A percentile compares a stretch with the other conserved stretches of the same genome.
phyloP scores from a whole-genome alignment of 1,140 invertebrate genomes.

The Tribolium madens region DNA sequence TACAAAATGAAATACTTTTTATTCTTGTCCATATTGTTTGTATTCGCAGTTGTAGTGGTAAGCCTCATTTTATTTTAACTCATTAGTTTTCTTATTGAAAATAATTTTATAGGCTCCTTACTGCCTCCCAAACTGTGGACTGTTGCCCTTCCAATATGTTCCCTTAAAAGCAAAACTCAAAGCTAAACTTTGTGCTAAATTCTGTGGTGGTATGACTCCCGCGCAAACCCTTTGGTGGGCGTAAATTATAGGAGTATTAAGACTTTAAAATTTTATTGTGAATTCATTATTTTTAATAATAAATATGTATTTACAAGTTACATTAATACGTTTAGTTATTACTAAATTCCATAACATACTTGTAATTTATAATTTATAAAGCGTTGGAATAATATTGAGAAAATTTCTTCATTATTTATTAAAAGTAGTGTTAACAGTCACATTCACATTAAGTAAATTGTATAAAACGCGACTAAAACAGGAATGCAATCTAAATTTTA shows the following conservation, averaged over 20 bases:
- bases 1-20: not conserved
- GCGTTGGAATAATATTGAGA: too few species aligned
- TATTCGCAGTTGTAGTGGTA: not conserved
- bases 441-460: too few species aligned
- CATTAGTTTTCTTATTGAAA: not conserved
- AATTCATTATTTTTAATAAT: not conserved
- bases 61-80: not conserved
- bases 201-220: not conserved
- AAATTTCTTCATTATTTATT: too few species aligned
- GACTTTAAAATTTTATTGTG: not conserved
- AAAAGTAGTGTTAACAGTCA: too few species aligned
- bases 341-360: too few species aligned
- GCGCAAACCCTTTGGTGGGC: constrained; percentile 2
- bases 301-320: not conserved
- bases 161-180: constrained; percentile 12
- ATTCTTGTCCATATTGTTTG: not conserved
- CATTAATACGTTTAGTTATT: not conserved
- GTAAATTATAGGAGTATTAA: not conserved
- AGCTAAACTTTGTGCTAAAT: constrained; percentile 33
- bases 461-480: too few species aligned
- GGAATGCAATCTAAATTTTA: too few species aligned
- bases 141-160: not conserved
- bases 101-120: not conserved
- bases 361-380: too few species aligned
- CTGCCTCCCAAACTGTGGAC: not conserved